phyloP scores from a whole-genome alignment of 2,113 vertebrate genomes.

The Casuarius casuarius region DNA sequence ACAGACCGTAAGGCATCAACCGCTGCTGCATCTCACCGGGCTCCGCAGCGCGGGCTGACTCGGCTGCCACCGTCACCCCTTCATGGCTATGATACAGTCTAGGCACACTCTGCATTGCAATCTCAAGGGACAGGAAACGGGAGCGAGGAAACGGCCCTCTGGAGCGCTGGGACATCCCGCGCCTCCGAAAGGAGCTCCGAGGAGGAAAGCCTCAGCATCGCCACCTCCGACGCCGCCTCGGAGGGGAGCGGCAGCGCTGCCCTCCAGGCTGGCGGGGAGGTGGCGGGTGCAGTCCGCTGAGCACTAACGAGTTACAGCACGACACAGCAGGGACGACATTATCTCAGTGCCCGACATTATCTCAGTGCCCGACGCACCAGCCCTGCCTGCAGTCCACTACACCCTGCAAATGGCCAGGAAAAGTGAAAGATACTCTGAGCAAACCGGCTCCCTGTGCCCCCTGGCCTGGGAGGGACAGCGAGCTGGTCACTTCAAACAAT shows the following conservation, averaged over 20 bases:
- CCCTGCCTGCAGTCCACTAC: background rate
- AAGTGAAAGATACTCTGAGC: background rate
- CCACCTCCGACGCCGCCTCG: accelerated
- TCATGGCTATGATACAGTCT: accelerated
- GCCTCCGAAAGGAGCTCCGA: background rate
- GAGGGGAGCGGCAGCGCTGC: background rate
- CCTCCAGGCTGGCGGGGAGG: background rate
- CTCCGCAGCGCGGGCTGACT: background rate
- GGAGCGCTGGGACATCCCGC: accelerated
- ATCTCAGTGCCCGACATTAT: background rate
- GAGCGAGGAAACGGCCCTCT: background rate
- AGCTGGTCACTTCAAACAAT: background rate
- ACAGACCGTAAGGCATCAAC: accelerated
- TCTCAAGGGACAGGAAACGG: background rate
- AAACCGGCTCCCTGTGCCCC: background rate
- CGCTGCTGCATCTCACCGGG: accelerated
- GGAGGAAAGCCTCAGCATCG: no score
- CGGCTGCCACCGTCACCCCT: accelerated
- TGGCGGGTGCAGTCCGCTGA: background rate
- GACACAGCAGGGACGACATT: accelerated
- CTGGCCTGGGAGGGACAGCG: background rate
- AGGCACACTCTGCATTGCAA: background rate
- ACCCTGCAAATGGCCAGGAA: background rate
- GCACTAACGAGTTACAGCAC: background rate
- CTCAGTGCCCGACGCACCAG: background rate